Base-by-base conservation (phyloP, 2,797 vertebrate species). In the Bryconaethiops microstoma region DNA sequence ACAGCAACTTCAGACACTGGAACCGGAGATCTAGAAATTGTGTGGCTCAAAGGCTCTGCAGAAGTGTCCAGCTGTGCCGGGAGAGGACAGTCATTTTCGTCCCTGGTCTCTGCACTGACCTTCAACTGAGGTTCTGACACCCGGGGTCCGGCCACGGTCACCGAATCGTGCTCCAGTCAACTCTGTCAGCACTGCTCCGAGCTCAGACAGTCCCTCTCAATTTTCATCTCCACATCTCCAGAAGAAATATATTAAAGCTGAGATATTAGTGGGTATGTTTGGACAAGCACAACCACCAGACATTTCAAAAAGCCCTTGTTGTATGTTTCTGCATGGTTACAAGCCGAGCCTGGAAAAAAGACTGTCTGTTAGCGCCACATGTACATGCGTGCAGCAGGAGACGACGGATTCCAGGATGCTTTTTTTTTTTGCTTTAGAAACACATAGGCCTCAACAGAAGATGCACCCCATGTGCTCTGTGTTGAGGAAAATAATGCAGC, bases 61-160 rank as follows among this genome's bases (percentile, higher is more conserved):
- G 21, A 60, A 9, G 60, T 67, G 57, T 89, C 79, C 78, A 71
- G 76, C 76, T n/a, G 88, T 86, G 83, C 82, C 54, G 63, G 87
- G 83, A 88, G 83, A 83, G 83, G 71, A 79, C 84, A 67, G 77
- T 88, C 71, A 75, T 57, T 67, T 64, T 57, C 23, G 40, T 29
- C 39, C 63, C 50, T 57, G 67, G 45, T 67, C 50, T 9, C 60
- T 54, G 23, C 54, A 2, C 23, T 78, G 23, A 82, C 65, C 65
- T 39, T 70, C 21, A 29, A 60, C 74, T 48, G 52, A 76, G 78
- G n/a, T 69, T 63, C 62, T 75, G 64, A 77, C 59, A 76, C 73
- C 55, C 63, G 21, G 67, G 72, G 77, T 35, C 19, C 59, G 42
- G 17, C 45, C 8, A 6, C 50, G 74, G 81, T 75, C 63, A 78